Evolutionary conservation across 2,888 invertebrate genomes (phyloP), one percentile per base, ranked within the genome.

Genomic region (Cecidostiba fungosa): DNA sequence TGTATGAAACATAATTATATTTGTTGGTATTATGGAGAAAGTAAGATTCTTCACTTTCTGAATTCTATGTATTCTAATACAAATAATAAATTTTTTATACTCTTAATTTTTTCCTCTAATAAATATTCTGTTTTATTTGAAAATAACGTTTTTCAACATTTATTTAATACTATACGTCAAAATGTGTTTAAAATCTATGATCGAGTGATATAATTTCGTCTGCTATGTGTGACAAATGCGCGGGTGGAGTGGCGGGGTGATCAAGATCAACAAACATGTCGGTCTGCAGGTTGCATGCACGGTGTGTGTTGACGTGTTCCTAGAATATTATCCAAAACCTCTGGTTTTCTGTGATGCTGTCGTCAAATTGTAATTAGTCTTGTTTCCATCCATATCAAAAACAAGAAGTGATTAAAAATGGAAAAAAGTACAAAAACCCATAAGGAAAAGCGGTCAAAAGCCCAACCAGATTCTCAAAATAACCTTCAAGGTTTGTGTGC

Each of bases 401-500:
- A 78, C 1, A n/a, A 73, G 32, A 77, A 16, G 14, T 39, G 39
- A 23, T 76, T 1, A n/a, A 84, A 50, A 70, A 86, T 86, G 86
- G 86, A 84, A 47, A 84, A 79, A 54, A 70, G 23, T 29, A 47
- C 70, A 43, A 84, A 84, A 79, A 54, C 14, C 8, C 47, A 69
- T 0, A 82, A 79, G 19, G 82, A 84, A 39, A 76, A 69, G 16
- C 47, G 76, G 2, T 36, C 77, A 8, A 76, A 76, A 47, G 16
- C 29, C 4, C 69, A 62, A 36, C 4, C 50, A 76, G 79, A 84
- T 66, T 39, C 76, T n/a, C 70, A 72, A 86, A 76, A 76, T 78
- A 82, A 86, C 76, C 79, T 86, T 29, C 76, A 82, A 82, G 86
- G 86, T 84, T 70, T 14, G 81, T 77, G 23, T 59, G 26, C n/a